A percentile compares a stretch with the other conserved stretches of the same genome.
phyloP scores from a whole-genome alignment of 1,140 invertebrate species.

The Anadara kagoshimensis region DNA sequence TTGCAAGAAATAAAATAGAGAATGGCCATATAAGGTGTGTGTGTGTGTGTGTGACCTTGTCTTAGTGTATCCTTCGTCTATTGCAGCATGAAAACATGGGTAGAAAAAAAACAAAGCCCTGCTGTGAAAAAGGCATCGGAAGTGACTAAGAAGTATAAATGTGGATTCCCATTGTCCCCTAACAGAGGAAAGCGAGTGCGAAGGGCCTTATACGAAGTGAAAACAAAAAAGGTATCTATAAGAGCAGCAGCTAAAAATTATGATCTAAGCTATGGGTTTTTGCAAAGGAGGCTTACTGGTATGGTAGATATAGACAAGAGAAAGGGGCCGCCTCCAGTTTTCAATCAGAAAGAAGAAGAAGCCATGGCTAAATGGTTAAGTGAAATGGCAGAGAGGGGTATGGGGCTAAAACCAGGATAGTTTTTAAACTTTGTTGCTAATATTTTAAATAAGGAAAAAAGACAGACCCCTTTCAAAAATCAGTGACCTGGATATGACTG shows the following conservation, averaged over 20 bases:
- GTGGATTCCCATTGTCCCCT: too few relatives aligned
- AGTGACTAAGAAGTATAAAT: too few relatives aligned
- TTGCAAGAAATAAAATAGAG: too few relatives aligned
- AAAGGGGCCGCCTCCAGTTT: slow-evolving; percentile 37
- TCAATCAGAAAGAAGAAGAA: slow-evolving; percentile 33
- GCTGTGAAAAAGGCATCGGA: too few relatives aligned
- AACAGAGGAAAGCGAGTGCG: too few relatives aligned
- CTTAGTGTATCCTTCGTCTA: too few relatives aligned
- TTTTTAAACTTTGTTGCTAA: slow-evolving; percentile 40
- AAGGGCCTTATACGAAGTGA: too few relatives aligned
- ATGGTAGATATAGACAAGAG: slow-evolving; percentile 8
- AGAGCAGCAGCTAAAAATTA: slow-evolving; percentile 8
- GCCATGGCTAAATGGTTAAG: slow-evolving; percentile 35
- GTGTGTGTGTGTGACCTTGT: too few relatives aligned
- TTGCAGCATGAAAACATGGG: too few relatives aligned
- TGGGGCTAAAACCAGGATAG: slow-evolving; percentile 35
- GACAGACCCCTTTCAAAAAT: slow-evolving; percentile 9
- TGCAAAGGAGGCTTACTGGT: slow-evolving; percentile 7
- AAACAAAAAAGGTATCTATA: slow-evolving; percentile 12
- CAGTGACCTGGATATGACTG: slow-evolving; percentile 11
- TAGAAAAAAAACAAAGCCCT: too few relatives aligned
- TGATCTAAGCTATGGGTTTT: slow-evolving; percentile 17
- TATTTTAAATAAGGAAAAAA: slow-evolving; percentile 31
- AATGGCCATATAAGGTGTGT: too few relatives aligned
- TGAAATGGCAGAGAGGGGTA: slow-evolving; percentile 36